phyloP scores from a whole-genome alignment of 2,797 vertebrate genomes.

The Periophthalmus magnuspinnatus region DNA sequence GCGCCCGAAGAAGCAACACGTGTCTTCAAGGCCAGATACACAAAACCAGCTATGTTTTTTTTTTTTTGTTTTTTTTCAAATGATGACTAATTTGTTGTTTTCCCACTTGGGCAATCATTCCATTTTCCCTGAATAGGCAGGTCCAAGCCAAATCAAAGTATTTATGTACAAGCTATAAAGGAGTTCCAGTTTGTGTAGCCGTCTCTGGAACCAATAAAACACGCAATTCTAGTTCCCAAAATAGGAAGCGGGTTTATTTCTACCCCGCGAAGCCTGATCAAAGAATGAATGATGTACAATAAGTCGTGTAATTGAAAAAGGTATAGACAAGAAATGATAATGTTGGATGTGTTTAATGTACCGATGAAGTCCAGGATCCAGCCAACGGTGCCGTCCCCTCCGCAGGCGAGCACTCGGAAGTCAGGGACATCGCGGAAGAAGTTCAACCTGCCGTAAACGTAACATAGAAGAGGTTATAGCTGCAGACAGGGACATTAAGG shows the following conservation, averaged over 20 bases:
- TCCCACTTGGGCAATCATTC: slow-evolving; percentile 72
- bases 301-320: not conserved
- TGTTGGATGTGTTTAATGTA: slow-evolving; percentile 11
- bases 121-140: slow-evolving; percentile 65
- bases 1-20: slow-evolving; percentile 61
- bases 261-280: slow-evolving; percentile 4
- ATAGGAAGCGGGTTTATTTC: slow-evolving; percentile 38
- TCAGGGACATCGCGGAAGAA: slow-evolving; percentile 92
- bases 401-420: slow-evolving; percentile 89
- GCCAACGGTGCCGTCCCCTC: slow-evolving; percentile 92
- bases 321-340: not conserved
- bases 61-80: slow-evolving; percentile 48
- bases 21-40: slow-evolving; percentile 61
- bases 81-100: slow-evolving; percentile 77
- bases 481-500: not conserved
- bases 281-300: slow-evolving; percentile 1
- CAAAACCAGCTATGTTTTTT: slow-evolving; percentile 38
- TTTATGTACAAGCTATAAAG: slow-evolving; percentile 59
- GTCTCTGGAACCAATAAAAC: slow-evolving; percentile 51
- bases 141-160: slow-evolving; percentile 64
- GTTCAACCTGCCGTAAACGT: slow-evolving; percentile 81
- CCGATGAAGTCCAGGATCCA: slow-evolving; percentile 97
- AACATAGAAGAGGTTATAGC: not conserved
- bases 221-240: slow-evolving; percentile 31
- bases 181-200: slow-evolving; percentile 42